phyloP scores from a whole-genome alignment of 2,113 vertebrate genomes.

The Spermophilus dauricus region DNA sequence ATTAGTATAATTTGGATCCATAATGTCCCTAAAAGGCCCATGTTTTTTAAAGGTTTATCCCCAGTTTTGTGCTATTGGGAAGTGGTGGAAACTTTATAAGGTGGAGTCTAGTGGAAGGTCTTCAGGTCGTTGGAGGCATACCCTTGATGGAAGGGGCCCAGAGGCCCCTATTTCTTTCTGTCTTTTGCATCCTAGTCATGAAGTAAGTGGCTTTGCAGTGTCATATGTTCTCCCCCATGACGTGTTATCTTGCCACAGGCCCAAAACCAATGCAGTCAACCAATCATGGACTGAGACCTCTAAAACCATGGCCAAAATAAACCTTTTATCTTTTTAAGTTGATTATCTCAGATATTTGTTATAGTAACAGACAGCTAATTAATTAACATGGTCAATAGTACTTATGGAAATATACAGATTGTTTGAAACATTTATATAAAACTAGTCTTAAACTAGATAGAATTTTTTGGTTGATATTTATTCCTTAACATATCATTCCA shows the following conservation, averaged over 20 bases:
- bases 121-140: not conserved
- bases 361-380: not conserved
- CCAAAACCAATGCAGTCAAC: not conserved
- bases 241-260: no score
- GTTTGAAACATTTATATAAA: not conserved
- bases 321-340: not conserved
- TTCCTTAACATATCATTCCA: constrained; percentile 15
- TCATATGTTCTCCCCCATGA: not conserved
- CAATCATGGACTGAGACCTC: not conserved
- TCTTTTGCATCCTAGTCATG: not conserved
- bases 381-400: constrained; percentile 3
- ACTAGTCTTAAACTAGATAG: constrained; percentile 28
- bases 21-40: not conserved
- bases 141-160: not conserved
- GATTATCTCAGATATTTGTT: not conserved
- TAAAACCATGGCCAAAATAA: not conserved
- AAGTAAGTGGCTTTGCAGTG: not conserved
- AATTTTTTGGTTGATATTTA: constrained; percentile 1
- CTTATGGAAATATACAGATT: not conserved
- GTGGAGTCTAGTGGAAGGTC: not conserved
- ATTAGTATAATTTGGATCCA: not conserved
- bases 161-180: not conserved
- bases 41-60: not conserved
- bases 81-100: not conserved
- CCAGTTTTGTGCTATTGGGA: not conserved